These are phyloP conservation scores for Amiota minor DNA, from an alignment of 2,888 invertebrate genomes.

Conservation along the genomic window DNA sequence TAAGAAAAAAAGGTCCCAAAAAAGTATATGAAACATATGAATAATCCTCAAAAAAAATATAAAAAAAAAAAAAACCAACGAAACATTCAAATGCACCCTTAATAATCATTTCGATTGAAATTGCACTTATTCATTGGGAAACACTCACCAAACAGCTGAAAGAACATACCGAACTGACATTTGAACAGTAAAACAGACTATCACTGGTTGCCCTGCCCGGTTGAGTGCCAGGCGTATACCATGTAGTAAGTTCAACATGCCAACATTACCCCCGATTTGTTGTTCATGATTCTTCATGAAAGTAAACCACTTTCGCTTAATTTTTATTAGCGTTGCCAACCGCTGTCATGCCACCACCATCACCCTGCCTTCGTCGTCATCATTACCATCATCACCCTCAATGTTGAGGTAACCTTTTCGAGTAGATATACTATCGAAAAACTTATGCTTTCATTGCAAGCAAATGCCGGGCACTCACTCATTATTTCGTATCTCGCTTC, in stretches of 20 bases:
- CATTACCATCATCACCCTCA: conserved; percentile 15
- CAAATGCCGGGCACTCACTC: no score
- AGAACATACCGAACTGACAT: no score
- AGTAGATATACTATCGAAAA: background rate
- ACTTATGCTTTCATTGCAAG: no score
- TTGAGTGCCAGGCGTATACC: background rate
- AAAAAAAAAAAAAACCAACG: no score
- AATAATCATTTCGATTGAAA: conserved; percentile 8
- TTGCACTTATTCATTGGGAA: conserved; percentile 16
- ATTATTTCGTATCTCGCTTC: background rate
- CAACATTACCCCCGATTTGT: conserved; percentile 30
- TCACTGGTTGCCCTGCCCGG: background rate
- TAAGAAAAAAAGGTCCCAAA: conserved; percentile 46
- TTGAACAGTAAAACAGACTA: no score
- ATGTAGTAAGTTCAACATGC: conserved; percentile 12
- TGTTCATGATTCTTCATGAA: conserved; percentile 14
- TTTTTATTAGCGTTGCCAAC: conserved; percentile 61
- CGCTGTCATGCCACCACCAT: conserved; percentile 54
- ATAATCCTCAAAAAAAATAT: background rate
- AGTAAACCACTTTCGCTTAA: conserved; percentile 62
- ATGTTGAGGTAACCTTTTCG: conserved; percentile 17
- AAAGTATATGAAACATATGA: conserved; percentile 38
- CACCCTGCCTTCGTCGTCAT: conserved; percentile 34
- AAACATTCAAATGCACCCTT: conserved; percentile 14
- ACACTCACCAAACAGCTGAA: background rate